These are phyloP conservation scores for Pelodiscus sinensis DNA, from an alignment of 2,113 vertebrate genomes.

Conservation along the genomic window DNA sequence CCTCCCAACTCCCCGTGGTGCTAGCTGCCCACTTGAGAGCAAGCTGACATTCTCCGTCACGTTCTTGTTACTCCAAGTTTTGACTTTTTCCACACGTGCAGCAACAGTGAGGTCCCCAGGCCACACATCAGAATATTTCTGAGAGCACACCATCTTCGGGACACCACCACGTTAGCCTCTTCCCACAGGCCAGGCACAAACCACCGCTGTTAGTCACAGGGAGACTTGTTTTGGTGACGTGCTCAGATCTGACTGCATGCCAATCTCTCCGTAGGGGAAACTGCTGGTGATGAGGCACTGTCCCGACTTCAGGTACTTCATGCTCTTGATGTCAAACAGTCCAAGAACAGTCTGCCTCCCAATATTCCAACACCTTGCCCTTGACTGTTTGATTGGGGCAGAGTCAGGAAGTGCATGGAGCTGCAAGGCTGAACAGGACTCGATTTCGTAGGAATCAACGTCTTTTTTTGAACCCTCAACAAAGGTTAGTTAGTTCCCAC, in stretches of 20 bases:
- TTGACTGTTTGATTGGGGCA: not conserved
- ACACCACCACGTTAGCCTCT: not conserved
- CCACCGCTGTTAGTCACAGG: not conserved
- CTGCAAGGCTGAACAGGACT: not conserved
- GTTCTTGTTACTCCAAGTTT: not conserved
- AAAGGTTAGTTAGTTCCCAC: not conserved
- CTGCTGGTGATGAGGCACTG: fast-evolving
- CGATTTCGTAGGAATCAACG: not conserved
- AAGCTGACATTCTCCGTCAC: not conserved
- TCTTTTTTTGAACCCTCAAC: not conserved
- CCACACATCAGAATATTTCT: not conserved
- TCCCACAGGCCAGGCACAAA: not conserved
- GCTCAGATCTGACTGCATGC: not conserved
- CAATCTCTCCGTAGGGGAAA: not conserved
- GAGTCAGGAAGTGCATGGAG: not conserved
- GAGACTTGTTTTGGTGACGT: not conserved
- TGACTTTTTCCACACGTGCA: not conserved
- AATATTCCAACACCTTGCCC: not conserved
- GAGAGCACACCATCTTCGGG: not conserved
- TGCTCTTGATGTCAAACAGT: not conserved
- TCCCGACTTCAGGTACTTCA: not conserved
- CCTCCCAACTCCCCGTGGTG: not conserved
- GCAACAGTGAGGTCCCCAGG: not conserved
- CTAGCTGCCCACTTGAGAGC: not conserved
- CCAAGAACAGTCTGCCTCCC: not conserved